phyloP scores from a whole-genome alignment of 1,140 invertebrate genomes.

The Mizuhopecten yessoensis region DNA sequence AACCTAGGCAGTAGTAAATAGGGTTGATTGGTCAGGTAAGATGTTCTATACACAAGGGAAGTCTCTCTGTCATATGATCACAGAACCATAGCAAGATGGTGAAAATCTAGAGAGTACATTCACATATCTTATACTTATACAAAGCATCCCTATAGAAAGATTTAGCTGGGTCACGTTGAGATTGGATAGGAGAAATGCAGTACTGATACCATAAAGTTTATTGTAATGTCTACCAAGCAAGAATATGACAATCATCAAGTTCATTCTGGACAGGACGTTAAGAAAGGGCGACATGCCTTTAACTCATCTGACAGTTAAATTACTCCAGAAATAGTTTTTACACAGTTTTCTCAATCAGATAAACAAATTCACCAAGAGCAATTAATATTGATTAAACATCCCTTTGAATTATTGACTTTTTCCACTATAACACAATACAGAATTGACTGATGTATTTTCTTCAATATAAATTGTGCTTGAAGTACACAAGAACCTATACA shows the following conservation, averaged over 20 bases:
- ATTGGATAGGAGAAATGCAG: background rate
- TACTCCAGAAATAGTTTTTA: too few relatives aligned
- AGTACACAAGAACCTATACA: background rate
- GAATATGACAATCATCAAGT: background rate
- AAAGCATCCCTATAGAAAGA: background rate
- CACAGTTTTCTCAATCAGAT: background rate
- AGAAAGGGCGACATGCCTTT: too few relatives aligned
- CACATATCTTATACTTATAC: background rate
- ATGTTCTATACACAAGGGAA: too few relatives aligned
- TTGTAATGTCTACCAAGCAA: background rate
- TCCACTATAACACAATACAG: background rate
- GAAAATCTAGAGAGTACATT: too few relatives aligned
- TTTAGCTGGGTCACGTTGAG: background rate
- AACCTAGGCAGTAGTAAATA: background rate
- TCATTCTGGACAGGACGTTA: background rate
- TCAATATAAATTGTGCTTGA: background rate
- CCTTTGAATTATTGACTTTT: background rate
- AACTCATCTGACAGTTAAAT: too few relatives aligned
- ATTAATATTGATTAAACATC: background rate
- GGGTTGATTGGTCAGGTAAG: too few relatives aligned
- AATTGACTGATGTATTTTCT: background rate
- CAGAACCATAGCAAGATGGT: too few relatives aligned
- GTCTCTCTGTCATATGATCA: too few relatives aligned
- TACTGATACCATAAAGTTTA: background rate
- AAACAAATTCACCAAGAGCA: background rate